phyloP scores from a whole-genome alignment of 2,888 invertebrate species.

The Dimorphilus gyrociliatus region DNA sequence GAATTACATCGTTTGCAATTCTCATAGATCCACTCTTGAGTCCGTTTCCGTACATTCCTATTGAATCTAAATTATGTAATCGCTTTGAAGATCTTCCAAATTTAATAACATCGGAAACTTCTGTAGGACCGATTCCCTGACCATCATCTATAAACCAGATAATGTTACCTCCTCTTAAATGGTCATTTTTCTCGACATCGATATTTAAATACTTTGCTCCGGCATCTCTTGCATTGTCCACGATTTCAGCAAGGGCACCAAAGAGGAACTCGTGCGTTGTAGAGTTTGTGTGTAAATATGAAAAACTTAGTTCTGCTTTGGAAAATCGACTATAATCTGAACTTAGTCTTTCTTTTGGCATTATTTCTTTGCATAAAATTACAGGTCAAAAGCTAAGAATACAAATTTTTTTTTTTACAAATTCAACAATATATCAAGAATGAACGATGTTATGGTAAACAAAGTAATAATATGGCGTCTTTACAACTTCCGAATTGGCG shows the following conservation, averaged over 20 bases:
- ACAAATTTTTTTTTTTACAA: no score
- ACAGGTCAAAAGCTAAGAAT: no score
- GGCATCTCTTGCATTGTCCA: slow-evolving; percentile 39
- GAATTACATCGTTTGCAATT: slow-evolving; percentile 39
- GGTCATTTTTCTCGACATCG: no score
- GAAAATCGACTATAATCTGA: no score
- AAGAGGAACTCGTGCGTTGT: slow-evolving; percentile 40
- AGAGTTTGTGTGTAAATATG: no score
- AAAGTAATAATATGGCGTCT: no score
- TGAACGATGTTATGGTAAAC: no score
- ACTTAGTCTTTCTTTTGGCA: no score
- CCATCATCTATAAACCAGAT: slow-evolving; percentile 40
- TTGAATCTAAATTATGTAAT: slow-evolving; percentile 29
- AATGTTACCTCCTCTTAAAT: slow-evolving; percentile 30
- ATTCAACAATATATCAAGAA: no score
- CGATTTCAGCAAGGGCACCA: slow-evolving; percentile 39
- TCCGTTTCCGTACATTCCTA: slow-evolving; percentile 42
- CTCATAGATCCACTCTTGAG: slow-evolving; percentile 41
- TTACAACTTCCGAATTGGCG: no score
- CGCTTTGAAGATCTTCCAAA: slow-evolving; percentile 38
- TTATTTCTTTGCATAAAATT: no score
- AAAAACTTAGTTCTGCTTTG: no score
- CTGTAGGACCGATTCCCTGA: slow-evolving; percentile 39
- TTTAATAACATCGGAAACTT: slow-evolving; percentile 36
- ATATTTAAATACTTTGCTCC: not conserved